Conservation (phyloP, 2,113 vertebrate genomes). For the Chroicocephalus ridibundus region DNA sequence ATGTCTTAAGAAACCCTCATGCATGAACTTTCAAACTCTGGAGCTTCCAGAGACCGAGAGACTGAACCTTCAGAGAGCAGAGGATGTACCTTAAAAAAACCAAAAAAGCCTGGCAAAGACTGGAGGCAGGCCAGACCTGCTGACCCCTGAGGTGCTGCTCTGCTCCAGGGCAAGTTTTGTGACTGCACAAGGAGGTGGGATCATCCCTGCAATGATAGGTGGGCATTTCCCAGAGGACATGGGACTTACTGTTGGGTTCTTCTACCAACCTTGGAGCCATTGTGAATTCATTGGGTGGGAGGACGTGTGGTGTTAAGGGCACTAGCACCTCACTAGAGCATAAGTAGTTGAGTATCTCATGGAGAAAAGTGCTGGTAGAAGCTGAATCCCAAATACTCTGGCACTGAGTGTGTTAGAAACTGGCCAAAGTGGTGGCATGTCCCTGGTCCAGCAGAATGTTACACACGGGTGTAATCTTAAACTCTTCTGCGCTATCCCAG, state of each 20-base stretch:
- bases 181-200: background rate
- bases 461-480: background rate
- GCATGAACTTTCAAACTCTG: background rate
- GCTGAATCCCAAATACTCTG: background rate
- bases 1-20: background rate
- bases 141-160: background rate
- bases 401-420: background rate
- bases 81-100: background rate
- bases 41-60: background rate
- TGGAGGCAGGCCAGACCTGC: background rate
- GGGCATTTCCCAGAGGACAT: background rate
- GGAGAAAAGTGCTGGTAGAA: background rate
- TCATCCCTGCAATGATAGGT: background rate
- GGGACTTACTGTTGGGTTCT: accelerated
- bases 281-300: background rate
- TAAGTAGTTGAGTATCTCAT: background rate
- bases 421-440: background rate
- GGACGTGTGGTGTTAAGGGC: too few relatives aligned
- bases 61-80: background rate
- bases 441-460: background rate
- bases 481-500: background rate
- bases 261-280: background rate
- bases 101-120: background rate
- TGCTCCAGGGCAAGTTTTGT: background rate
- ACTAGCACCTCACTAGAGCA: background rate